Percentiles rank a stretch among this genome's conserved stretches.
These are phyloP conservation scores for Thripadectes ignobilis DNA, from an alignment of 2,797 vertebrate species.

Conservation along the genomic window DNA sequence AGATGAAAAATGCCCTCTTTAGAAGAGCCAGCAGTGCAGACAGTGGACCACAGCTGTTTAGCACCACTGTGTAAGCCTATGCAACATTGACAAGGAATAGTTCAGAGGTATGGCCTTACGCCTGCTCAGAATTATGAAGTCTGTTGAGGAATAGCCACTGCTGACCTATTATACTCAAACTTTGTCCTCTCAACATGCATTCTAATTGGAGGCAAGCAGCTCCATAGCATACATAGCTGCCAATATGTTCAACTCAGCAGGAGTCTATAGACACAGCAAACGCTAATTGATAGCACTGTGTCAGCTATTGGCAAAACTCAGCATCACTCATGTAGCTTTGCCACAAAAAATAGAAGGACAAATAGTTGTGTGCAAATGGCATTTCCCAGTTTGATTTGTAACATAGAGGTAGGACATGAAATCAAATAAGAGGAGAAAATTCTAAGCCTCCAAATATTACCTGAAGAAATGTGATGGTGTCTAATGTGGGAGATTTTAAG, in stretches of 20 bases:
- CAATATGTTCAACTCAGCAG: background rate
- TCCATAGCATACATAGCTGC: background rate
- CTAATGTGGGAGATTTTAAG: background rate
- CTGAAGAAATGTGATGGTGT: background rate
- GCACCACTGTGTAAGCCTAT: background rate
- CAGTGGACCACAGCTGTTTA: background rate
- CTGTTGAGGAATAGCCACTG: background rate
- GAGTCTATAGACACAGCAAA: background rate
- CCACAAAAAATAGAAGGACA: background rate
- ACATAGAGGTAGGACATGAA: accelerated
- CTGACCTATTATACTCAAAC: background rate
- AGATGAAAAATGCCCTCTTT: background rate
- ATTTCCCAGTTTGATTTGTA: background rate
- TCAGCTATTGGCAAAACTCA: background rate
- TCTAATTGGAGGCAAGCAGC: background rate
- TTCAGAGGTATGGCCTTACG: background rate
- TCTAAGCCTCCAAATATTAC: background rate
- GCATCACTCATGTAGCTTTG: background rate
- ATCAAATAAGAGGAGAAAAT: background rate
- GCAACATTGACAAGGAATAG: background rate
- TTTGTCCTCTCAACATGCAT: background rate
- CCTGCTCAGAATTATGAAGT: background rate
- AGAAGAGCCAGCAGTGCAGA: background rate
- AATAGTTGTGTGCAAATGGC: background rate
- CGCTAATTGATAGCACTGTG: background rate